A percentile compares a stretch with the other conserved stretches of the same genome.
Evolutionary conservation across 2,113 vertebrate genomes (phyloP).

Genomic region (Sylvicapra grimmia): DNA sequence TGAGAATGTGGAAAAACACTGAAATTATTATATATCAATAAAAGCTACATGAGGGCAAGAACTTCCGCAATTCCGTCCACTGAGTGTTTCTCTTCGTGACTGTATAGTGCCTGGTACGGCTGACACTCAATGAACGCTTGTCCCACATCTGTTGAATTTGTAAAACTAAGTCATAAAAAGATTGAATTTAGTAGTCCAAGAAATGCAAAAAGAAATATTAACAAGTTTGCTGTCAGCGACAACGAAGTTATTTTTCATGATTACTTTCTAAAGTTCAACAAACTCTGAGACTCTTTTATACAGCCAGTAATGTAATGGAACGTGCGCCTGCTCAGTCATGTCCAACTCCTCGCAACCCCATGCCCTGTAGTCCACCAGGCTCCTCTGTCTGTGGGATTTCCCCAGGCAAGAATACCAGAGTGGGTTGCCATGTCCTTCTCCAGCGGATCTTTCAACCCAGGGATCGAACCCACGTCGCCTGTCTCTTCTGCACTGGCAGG

Average conservation of each 20-base stretch:
- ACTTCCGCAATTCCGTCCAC: background rate
- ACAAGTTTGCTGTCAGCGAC: background rate
- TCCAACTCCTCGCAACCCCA: background rate
- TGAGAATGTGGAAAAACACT: background rate
- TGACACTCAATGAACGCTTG: background rate
- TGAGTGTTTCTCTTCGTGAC: background rate
- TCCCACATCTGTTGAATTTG: background rate
- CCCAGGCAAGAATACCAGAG: background rate
- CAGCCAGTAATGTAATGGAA: background rate
- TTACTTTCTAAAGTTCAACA: background rate
- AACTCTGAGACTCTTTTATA: background rate
- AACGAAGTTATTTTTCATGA: background rate
- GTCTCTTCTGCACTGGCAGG: background rate
- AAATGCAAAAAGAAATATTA: background rate
- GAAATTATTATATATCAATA: background rate
- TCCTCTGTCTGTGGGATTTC: background rate
- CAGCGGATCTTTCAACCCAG: background rate
- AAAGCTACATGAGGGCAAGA: background rate
- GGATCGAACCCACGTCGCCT: background rate
- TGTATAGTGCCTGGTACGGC: fast-evolving
- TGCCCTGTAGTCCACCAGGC: background rate
- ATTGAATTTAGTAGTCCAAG: background rate
- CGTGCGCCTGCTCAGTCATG: background rate
- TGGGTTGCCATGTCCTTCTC: background rate
- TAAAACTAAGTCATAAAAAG: background rate